phyloP scores from a whole-genome alignment of 2,797 vertebrate species.

The Danio aesculapii region DNA sequence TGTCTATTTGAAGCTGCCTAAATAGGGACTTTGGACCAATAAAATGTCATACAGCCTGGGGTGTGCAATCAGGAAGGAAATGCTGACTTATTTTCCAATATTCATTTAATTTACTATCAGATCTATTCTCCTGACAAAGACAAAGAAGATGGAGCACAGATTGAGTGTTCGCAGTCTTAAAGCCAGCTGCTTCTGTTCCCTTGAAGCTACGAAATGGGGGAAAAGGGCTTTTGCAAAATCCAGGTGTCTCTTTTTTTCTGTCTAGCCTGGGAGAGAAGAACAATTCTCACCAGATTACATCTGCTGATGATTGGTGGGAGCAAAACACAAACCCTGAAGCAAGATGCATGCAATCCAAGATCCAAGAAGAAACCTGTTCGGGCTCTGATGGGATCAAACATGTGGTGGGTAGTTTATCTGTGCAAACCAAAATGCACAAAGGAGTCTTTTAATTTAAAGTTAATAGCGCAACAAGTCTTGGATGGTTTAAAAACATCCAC shows the following conservation, averaged over 20 bases:
- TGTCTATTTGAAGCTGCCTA: too few species aligned
- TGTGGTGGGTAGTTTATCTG: slow-evolving; percentile 16
- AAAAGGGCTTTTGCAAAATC: slow-evolving; percentile 57
- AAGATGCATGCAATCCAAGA: slow-evolving; percentile 24
- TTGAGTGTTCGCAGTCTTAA: slow-evolving; percentile 36
- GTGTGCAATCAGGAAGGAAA: too few species aligned
- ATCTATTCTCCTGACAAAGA: slow-evolving; percentile 7
- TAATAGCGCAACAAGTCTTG: not conserved
- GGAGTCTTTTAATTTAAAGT: not conserved
- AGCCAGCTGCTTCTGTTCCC: slow-evolving; percentile 44
- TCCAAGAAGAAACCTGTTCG: slow-evolving; percentile 9
- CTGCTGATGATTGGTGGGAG: slow-evolving; percentile 73
- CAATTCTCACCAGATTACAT: slow-evolving; percentile 77
- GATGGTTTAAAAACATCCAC: not conserved
- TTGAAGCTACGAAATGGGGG: slow-evolving; percentile 25
- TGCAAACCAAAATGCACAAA: not conserved
- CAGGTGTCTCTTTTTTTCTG: slow-evolving; percentile 62
- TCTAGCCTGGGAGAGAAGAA: slow-evolving; percentile 50
- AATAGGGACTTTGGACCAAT: too few species aligned
- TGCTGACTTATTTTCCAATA: too few species aligned
- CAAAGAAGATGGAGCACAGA: slow-evolving; percentile 9
- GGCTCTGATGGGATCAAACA: slow-evolving; percentile 39
- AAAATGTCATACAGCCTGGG: too few species aligned
- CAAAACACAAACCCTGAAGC: slow-evolving; percentile 59
- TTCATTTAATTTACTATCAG: not conserved